Conservation (phyloP, 30 jellyfish, hydroid and myxozoan species). For the Aurelia sp. region DNA sequence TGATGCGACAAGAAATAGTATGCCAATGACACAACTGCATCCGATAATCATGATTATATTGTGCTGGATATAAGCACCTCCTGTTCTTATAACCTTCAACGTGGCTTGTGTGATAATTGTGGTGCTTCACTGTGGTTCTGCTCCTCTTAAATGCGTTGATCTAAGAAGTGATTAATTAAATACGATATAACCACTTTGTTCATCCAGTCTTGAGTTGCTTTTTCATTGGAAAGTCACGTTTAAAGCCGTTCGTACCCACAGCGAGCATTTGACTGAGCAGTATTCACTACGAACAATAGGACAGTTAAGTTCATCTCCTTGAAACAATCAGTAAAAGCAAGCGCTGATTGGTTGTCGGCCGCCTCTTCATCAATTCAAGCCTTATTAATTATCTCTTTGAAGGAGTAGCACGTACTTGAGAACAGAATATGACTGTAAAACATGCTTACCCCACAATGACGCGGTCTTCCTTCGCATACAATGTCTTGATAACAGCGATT, state of each 20-base stretch:
- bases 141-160: conserved; percentile 6
- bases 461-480: conserved; percentile 61
- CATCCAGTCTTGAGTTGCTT: conserved; percentile 35
- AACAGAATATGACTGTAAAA: conserved; percentile 65
- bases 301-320: conserved; percentile 48
- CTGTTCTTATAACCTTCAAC: neutral
- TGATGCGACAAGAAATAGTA: conserved; percentile 1
- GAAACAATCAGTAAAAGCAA: conserved; percentile 47
- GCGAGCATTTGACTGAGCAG: conserved; percentile 55
- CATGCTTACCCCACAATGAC: conserved; percentile 60
- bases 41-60: conserved; percentile 29
- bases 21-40: conserved; percentile 33
- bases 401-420: conserved; percentile 69
- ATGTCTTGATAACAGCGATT: conserved; percentile 52
- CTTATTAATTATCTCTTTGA: conserved; percentile 56
- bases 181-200: conserved; percentile 37
- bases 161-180: conserved; percentile 25
- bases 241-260: conserved; percentile 70
- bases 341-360: conserved; percentile 81
- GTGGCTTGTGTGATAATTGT: conserved; percentile 10
- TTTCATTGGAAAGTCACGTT: conserved; percentile 50
- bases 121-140: conserved; percentile 5
- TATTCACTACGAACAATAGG: conserved; percentile 56
- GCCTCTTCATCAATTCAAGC: conserved; percentile 71
- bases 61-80: conserved; percentile 15